These are phyloP conservation scores for Nyctibius grandis DNA, from an alignment of 2,797 vertebrate species.

Conservation along the genomic window DNA sequence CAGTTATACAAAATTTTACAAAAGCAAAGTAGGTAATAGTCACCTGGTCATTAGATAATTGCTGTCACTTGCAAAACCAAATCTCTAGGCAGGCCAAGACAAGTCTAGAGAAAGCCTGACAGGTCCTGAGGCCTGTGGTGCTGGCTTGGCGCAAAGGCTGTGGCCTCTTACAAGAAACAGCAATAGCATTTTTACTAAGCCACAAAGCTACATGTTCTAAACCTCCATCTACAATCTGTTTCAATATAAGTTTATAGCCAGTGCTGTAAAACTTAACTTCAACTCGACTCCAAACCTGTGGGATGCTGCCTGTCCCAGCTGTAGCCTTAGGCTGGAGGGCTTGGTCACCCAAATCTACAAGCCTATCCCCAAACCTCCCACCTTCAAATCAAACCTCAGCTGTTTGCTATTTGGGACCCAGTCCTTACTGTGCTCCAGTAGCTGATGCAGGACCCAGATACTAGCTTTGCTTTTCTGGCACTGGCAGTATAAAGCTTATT, in stretches of 20 bases:
- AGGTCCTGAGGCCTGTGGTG: not conserved
- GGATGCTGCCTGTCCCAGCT: not conserved
- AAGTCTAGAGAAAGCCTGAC: not conserved
- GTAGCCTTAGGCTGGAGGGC: not conserved
- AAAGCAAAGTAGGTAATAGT: not conserved
- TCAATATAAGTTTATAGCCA: not conserved
- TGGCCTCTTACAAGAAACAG: not conserved
- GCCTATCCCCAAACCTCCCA: not conserved
- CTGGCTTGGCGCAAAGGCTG: not conserved
- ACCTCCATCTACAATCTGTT: not conserved
- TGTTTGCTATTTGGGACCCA: not conserved
- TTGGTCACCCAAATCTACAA: not conserved
- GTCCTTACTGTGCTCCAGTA: not conserved
- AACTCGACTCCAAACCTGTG: not conserved
- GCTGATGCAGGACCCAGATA: not conserved
- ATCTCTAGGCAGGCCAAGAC: not conserved
- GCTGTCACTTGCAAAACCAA: not conserved
- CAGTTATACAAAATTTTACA: not conserved
- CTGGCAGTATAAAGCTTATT: not conserved
- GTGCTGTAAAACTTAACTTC: not conserved
- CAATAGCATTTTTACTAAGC: not conserved
- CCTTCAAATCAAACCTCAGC: not conserved
- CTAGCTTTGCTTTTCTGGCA: not conserved
- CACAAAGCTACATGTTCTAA: not conserved
- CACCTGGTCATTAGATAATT: not conserved